These are phyloP conservation scores for Laterallus jamaicensis DNA, from an alignment of 2,113 vertebrate genomes.

Conservation along the genomic window DNA sequence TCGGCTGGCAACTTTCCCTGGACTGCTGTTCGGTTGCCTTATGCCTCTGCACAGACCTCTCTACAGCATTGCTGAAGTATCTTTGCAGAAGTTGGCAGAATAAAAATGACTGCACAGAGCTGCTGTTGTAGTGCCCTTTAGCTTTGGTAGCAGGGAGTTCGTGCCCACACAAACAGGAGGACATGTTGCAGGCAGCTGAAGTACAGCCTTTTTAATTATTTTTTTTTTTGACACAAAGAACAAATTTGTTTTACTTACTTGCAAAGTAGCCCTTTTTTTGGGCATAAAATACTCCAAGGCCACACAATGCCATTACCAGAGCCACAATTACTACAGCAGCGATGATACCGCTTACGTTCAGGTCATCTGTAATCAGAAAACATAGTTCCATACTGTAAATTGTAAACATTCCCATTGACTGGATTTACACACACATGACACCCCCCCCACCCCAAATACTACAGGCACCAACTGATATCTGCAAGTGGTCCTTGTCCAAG, in stretches of 20 bases:
- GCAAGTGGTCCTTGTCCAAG: not conserved
- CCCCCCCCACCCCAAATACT: not conserved
- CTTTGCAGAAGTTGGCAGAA: not conserved
- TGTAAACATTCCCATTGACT: not conserved
- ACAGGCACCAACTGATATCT: not conserved
- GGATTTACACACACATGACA: not conserved
- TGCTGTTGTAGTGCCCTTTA: not conserved
- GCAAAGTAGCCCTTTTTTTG: slow-evolving; percentile 86
- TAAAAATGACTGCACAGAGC: not conserved
- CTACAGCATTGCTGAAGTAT: not conserved
- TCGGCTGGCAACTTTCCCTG: not conserved
- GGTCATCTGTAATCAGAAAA: slow-evolving; percentile 81
- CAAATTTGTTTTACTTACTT: slow-evolving; percentile 79
- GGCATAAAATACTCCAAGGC: slow-evolving; percentile 86
- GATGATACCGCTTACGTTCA: slow-evolving; percentile 83
- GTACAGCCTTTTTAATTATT: not conserved
- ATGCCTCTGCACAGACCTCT: not conserved
- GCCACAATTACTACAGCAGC: slow-evolving; percentile 78
- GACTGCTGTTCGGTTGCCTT: not conserved
- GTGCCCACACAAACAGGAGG: not conserved
- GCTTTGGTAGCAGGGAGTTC: not conserved
- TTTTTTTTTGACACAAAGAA: not conserved
- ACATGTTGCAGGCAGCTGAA: not conserved
- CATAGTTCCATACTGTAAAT: not conserved
- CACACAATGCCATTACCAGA: slow-evolving; percentile 81